Evolutionary conservation across 2,113 vertebrate genomes (phyloP).

Genomic region (Eulemur rufifrons): DNA sequence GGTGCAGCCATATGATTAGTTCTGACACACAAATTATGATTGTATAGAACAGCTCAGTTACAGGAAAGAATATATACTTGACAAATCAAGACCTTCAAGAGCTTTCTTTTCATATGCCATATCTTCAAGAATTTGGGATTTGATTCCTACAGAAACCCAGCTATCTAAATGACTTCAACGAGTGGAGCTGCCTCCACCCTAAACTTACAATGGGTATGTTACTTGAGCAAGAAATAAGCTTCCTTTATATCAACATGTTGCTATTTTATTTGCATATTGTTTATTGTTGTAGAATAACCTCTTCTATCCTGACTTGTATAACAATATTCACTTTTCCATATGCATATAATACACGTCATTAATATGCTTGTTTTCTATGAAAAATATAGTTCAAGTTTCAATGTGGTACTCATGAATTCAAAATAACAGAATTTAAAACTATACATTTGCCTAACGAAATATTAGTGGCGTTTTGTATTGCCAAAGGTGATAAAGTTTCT

Average conservation of each 20-base stretch:
- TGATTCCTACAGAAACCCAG: neutral
- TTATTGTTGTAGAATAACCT: neutral
- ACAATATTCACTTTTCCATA: neutral
- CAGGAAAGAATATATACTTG: neutral
- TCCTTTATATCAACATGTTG: neutral
- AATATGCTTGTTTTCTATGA: neutral
- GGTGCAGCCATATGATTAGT: neutral
- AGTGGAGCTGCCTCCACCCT: fast-evolving
- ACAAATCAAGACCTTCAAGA: neutral
- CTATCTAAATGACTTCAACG: neutral
- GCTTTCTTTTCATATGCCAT: neutral
- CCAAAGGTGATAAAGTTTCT: neutral
- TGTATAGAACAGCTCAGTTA: neutral
- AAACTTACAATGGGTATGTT: neutral
- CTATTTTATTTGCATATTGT: neutral
- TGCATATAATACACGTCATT: neutral
- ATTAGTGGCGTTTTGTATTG: neutral
- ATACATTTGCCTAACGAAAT: neutral
- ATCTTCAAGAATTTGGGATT: neutral
- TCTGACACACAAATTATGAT: neutral
- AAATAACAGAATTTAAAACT: neutral
- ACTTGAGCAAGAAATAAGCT: neutral
- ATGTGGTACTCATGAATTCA: neutral
- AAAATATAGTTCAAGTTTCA: neutral
- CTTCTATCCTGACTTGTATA: neutral